These are phyloP conservation scores for Melozone crissalis DNA, from an alignment of 2,113 vertebrate genomes.

Conservation along the genomic window DNA sequence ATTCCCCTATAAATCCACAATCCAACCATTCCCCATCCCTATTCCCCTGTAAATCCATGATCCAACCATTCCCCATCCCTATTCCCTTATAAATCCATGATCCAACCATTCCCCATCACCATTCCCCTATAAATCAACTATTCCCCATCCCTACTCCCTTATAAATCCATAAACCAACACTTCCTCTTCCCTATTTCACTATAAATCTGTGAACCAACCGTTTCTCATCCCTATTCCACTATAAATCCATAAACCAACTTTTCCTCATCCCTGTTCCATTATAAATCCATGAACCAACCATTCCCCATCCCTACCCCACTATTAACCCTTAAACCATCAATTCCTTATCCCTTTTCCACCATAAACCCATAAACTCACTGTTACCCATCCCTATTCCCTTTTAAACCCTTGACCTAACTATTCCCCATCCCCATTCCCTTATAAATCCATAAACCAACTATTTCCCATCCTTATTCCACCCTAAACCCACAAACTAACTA, in stretches of 20 bases:
- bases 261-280: background rate
- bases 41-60: no score
- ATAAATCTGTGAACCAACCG: background rate
- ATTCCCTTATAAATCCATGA: background rate
- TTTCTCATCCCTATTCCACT: background rate
- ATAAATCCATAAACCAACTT: background rate
- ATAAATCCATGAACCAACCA: background rate
- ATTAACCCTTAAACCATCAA: background rate
- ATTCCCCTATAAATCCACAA: no score
- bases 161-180: background rate
- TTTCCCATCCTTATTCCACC: background rate
- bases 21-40: background rate
- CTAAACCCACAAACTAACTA: background rate
- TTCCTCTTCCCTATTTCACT: background rate
- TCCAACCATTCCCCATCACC: background rate
- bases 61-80: accelerated
- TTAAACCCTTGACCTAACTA: background rate
- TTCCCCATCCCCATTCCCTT: background rate
- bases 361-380: background rate
- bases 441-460: background rate
- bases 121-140: background rate
- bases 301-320: background rate
- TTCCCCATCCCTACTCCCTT: background rate
- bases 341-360: background rate
- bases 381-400: background rate